Percentiles rank a stretch among this genome's conserved stretches.
phyloP scores from a whole-genome alignment of 2,113 vertebrate genomes.

The Turnix velox region DNA sequence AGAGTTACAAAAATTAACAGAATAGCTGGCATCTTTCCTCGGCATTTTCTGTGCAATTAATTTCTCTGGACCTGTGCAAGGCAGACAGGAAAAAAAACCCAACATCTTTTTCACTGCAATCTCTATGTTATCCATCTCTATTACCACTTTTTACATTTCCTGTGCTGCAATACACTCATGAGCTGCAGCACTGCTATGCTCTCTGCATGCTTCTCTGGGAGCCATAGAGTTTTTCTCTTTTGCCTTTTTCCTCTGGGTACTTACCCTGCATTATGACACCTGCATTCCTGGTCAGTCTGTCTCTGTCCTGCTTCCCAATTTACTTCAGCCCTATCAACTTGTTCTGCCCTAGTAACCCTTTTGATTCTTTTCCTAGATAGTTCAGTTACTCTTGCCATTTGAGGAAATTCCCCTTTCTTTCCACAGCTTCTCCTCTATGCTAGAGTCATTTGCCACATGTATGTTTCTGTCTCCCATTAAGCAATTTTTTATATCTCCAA shows the following conservation, averaged over 20 bases:
- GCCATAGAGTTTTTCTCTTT: not conserved
- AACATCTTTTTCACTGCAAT: not conserved
- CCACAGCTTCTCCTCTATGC: not conserved
- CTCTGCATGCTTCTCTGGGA: not conserved
- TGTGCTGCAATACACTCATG: not conserved
- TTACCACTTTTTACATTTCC: not conserved
- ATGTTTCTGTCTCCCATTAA: conserved; percentile 33
- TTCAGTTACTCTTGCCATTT: not conserved
- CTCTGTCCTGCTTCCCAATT: not conserved
- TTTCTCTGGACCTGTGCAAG: not conserved
- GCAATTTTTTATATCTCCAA: not conserved
- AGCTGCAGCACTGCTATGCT: not conserved
- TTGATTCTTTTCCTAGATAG: not conserved
- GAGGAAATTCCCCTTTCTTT: not conserved
- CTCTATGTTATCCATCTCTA: not conserved
- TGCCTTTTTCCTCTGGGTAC: not conserved
- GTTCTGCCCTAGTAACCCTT: not conserved
- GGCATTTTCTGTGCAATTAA: not conserved
- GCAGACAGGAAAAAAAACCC: not conserved
- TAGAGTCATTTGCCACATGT: not conserved
- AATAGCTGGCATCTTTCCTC: not conserved
- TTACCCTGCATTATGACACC: not conserved
- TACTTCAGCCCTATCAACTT: not conserved
- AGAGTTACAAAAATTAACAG: not conserved
- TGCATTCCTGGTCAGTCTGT: not conserved